Conservation (phyloP, 2,888 invertebrate species). For the Pelosia muscerda region DNA sequence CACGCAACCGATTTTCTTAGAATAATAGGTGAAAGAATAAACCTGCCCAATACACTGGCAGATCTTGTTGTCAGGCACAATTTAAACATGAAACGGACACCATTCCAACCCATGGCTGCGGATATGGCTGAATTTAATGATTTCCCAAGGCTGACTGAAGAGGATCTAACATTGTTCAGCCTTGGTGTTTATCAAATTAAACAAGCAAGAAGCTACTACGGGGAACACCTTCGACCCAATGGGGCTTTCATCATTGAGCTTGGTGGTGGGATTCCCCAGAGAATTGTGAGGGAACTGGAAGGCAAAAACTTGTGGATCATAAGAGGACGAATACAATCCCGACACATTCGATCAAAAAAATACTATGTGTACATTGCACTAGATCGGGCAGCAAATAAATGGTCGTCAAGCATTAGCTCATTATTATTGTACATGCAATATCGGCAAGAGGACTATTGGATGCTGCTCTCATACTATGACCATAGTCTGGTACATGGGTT, state of each 20-base stretch:
- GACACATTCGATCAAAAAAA: neutral
- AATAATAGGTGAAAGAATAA: neutral
- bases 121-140: neutral
- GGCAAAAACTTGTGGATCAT: neutral
- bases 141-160: neutral
- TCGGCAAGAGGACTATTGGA: too few relatives aligned
- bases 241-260: neutral
- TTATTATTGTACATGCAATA: too few relatives aligned
- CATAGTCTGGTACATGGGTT: too few relatives aligned
- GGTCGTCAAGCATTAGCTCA: too few relatives aligned
- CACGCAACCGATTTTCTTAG: neutral
- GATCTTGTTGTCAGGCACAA: neutral
- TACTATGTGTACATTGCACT: slow-evolving; percentile 7
- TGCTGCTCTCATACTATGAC: too few relatives aligned
- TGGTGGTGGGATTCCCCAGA: neutral
- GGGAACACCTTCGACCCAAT: neutral
- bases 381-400: too few relatives aligned
- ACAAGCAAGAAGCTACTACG: neutral
- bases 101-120: neutral
- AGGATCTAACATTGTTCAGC: neutral
- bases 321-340: slow-evolving; percentile 6
- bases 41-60: neutral
- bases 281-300: neutral
- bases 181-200: neutral
- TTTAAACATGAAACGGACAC: neutral